Conservation (phyloP, 2,888 invertebrate species). For the Eupithecia centaureata region DNA sequence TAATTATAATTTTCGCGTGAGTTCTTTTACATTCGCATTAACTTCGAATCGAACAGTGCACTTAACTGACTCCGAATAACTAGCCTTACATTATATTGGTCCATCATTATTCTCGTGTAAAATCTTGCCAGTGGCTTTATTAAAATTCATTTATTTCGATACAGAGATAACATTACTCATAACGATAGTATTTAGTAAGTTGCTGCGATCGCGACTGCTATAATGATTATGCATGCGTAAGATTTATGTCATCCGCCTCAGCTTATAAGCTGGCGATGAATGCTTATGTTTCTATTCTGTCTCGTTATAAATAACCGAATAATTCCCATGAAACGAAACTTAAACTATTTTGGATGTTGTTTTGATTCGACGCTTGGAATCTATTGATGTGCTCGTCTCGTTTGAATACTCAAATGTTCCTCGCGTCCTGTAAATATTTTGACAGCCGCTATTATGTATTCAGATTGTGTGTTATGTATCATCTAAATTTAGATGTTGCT, state of each 20-base stretch:
- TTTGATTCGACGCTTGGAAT: slow-evolving; percentile 46
- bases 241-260: slow-evolving; percentile 66
- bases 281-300: slow-evolving; percentile 52
- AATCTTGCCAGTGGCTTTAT: slow-evolving; percentile 27
- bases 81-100: background rate
- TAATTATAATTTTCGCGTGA: too few species aligned
- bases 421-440: slow-evolving; percentile 49
- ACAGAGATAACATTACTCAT: slow-evolving; percentile 35
- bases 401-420: slow-evolving; percentile 40
- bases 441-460: slow-evolving; percentile 50
- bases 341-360: slow-evolving; percentile 38
- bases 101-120: background rate
- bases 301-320: slow-evolving; percentile 42
- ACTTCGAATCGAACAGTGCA: background rate
- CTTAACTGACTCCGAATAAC: background rate
- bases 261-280: slow-evolving; percentile 58
- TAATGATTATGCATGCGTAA: slow-evolving; percentile 53
- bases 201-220: slow-evolving; percentile 41
- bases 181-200: slow-evolving; percentile 45
- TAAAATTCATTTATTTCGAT: slow-evolving; percentile 30
- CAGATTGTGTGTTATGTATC: slow-evolving; percentile 45
- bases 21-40: background rate
- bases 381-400: slow-evolving; percentile 47
- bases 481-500: slow-evolving; percentile 47
- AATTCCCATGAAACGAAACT: slow-evolving; percentile 36